Base-by-base conservation (phyloP, 1,140 invertebrate species). In the Zaprionus capensis region DNA sequence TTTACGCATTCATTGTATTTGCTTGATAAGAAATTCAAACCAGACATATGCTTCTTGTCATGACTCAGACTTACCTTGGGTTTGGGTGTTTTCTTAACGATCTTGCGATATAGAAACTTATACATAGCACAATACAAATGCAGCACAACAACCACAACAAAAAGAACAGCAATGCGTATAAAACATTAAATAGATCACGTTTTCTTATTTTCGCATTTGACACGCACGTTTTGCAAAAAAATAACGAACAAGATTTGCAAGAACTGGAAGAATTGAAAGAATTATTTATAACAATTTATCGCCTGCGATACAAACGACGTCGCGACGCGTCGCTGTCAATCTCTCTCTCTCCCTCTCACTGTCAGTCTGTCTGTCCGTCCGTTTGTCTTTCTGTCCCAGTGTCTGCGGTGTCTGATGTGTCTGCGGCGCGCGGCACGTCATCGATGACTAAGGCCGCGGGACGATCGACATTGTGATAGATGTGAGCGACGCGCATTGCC, bases 401-500 rank as follows among this genome's bases (percentile, higher is more conserved):
- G 51, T 70, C 67, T 53, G 31, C 4, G 20, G 11, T 24, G 41
- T 34, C 22, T 56, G 28, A 44, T 78, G 58, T 68, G 64, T 68
- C 61, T 64, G 64, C 38, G 28, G 65, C 67, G 65, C 71, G 65
- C 79, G 76, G 82, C 79, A 77, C 80, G 82, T 85, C 82, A 85
- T 86, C 65, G 82, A 82, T 86, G 78, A 85, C 82, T 85, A 85
- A 85, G 57, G 12, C 51, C n/a, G n/a, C 31, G 55, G 31, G 28
- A 34, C 34, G 56, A 51, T 59, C 78, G 56, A 80, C 28, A 41
- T 68, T 71, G 49, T 64, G 51, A 53, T 65, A 31, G 67, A 55
- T 38, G 66, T 69, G 31, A 41, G 41, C 44, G 26, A 24, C 20
- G 46, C 46, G 12, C 46, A 20, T 46, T 46, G n/a, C 41, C n/a